Evolutionary conservation across 2,797 vertebrate species (phyloP).

Genomic region (Galagoides demidoff): DNA sequence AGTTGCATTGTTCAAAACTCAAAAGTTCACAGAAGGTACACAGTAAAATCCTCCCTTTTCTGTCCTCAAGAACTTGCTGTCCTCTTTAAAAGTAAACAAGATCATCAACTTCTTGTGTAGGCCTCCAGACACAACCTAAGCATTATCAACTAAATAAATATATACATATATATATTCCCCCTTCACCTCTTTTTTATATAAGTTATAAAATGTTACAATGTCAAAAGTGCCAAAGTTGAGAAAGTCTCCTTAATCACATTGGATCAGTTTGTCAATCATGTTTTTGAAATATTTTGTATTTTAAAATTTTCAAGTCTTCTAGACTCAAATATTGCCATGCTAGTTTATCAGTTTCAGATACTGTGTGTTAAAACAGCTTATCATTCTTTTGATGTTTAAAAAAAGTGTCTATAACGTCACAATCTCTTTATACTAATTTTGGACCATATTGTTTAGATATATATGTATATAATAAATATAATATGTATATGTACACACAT

Average conservation of each 20-base stretch:
- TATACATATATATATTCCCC: neutral
- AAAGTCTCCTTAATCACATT: neutral
- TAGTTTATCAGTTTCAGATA: neutral
- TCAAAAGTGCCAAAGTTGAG: neutral
- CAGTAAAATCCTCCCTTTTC: neutral
- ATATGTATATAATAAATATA: neutral
- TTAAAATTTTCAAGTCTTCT: neutral
- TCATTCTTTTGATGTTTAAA: neutral
- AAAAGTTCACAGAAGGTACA: neutral
- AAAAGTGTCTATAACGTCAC: too few relatives aligned
- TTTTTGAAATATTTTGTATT: neutral
- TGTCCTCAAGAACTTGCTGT: neutral
- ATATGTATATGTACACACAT: neutral
- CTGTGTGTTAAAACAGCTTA: neutral
- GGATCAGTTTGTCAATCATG: neutral
- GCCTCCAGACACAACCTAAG: neutral
- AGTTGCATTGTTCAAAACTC: neutral
- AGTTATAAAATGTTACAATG: neutral
- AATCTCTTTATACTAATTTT: neutral
- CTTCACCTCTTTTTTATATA: neutral
- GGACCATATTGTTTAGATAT: neutral
- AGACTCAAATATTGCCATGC: neutral
- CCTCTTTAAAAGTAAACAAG: neutral
- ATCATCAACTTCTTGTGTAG: neutral
- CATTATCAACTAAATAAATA: neutral